These are phyloP conservation scores for Trichogramma dendrolimi DNA, from an alignment of 2,888 invertebrate species.

Conservation along the genomic window DNA sequence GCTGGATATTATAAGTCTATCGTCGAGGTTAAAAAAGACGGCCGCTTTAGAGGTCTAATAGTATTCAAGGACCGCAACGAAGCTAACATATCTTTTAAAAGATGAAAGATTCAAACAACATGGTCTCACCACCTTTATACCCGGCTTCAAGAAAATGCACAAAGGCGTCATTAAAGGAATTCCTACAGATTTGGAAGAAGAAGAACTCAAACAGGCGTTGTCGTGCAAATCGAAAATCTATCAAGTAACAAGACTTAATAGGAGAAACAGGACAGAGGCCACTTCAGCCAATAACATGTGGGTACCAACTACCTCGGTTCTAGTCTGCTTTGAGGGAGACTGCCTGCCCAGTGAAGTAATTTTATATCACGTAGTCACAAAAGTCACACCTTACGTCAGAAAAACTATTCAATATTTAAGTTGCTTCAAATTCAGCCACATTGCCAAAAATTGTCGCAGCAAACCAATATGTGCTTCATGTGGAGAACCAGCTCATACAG, in stretches of 20 bases:
- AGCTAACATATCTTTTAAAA: slow-evolving; percentile 4
- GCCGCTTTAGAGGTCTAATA: too few species aligned
- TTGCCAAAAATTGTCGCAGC: slow-evolving; percentile 1
- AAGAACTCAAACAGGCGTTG: neutral
- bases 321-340: neutral
- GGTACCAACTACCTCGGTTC: slow-evolving; percentile 2
- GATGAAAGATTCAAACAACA: neutral
- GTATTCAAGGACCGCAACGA: neutral
- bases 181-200: neutral
- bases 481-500: slow-evolving; percentile 1
- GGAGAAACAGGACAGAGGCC: neutral
- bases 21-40: neutral
- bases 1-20: slow-evolving; percentile 1
- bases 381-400: slow-evolving; percentile 1
- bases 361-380: neutral
- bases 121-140: neutral
- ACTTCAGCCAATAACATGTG: too few species aligned
- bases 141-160: neutral
- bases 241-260: slow-evolving; percentile 2
- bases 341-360: neutral
- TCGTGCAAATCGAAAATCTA: neutral
- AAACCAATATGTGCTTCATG: too few species aligned
- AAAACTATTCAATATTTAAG: too few species aligned
- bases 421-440: slow-evolving; percentile 12
- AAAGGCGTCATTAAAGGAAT: slow-evolving; percentile 4